A percentile compares a stretch with the other conserved stretches of the same genome.
phyloP scores from a whole-genome alignment of 2,797 vertebrate species.

The Crotalus adamanteus region DNA sequence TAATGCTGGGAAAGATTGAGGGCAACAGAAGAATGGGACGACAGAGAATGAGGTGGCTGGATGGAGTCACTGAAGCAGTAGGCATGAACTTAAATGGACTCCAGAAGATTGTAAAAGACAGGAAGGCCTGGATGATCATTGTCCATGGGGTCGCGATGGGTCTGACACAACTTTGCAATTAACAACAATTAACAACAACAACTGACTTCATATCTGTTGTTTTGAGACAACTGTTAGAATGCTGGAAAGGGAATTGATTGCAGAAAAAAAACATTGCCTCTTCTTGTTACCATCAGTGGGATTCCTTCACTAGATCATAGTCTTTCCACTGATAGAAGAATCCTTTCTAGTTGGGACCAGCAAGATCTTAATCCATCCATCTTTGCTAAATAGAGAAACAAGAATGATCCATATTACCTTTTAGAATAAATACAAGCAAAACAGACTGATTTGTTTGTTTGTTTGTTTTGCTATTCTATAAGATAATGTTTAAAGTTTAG shows the following conservation, averaged over 20 bases:
- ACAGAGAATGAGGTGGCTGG: too few relatives aligned
- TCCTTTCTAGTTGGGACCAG: neutral
- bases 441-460: slow-evolving; percentile 4
- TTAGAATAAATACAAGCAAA: slow-evolving; percentile 3
- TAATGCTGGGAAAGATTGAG: too few relatives aligned
- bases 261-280: neutral
- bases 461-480: neutral
- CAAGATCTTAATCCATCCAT: neutral
- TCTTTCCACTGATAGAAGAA: neutral
- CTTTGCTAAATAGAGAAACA: neutral
- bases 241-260: neutral
- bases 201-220: neutral
- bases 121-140: too few relatives aligned
- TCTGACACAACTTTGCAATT: too few relatives aligned
- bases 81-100: too few relatives aligned
- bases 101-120: too few relatives aligned
- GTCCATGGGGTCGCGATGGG: too few relatives aligned
- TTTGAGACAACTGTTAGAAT: neutral
- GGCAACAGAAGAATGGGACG: too few relatives aligned
- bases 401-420: neutral
- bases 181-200: too few relatives aligned
- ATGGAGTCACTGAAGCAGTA: too few relatives aligned
- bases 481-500: slow-evolving; percentile 4
- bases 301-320: neutral
- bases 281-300: neutral